These are phyloP conservation scores for Lasioglossum villosulum DNA, from an alignment of 2,888 invertebrate species.

Conservation along the genomic window DNA sequence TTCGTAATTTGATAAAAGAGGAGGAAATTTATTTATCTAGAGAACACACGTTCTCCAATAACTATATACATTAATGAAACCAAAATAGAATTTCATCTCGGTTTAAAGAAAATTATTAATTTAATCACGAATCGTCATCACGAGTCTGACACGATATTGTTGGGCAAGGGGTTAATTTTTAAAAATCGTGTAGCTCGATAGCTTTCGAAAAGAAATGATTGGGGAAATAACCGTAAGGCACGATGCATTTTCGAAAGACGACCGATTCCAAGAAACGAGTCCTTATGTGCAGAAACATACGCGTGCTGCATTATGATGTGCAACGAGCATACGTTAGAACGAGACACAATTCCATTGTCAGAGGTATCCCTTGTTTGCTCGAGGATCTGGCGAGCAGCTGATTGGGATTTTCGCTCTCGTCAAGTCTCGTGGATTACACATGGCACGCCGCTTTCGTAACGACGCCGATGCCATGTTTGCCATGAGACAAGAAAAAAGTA, in stretches of 20 bases:
- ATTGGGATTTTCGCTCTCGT: conserved; percentile 79
- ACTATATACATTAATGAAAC: too few species aligned
- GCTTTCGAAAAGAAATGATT: background rate
- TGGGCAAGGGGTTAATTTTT: too few species aligned
- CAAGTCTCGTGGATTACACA: conserved; percentile 69
- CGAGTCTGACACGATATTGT: too few species aligned
- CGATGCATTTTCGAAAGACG: conserved; percentile 14
- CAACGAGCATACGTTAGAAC: conserved; percentile 57
- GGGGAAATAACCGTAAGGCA: background rate
- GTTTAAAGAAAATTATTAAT: too few species aligned
- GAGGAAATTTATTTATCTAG: too few species aligned
- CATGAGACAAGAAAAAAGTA: conserved; percentile 48
- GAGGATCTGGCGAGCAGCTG: conserved; percentile 80
- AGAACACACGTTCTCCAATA: too few species aligned
- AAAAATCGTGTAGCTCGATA: background rate
- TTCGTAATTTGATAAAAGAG: too few species aligned
- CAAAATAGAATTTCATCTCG: too few species aligned
- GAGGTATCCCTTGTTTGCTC: conserved; percentile 75
- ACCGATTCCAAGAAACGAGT: conserved; percentile 30
- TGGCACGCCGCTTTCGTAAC: conserved; percentile 70
- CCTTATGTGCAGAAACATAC: conserved; percentile 42
- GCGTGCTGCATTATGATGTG: conserved; percentile 50
- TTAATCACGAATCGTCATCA: too few species aligned
- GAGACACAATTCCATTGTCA: conserved; percentile 74
- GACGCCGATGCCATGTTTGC: conserved; percentile 63